Base-by-base conservation (phyloP, 2,797 vertebrate species). In the Trachurus trachurus region DNA sequence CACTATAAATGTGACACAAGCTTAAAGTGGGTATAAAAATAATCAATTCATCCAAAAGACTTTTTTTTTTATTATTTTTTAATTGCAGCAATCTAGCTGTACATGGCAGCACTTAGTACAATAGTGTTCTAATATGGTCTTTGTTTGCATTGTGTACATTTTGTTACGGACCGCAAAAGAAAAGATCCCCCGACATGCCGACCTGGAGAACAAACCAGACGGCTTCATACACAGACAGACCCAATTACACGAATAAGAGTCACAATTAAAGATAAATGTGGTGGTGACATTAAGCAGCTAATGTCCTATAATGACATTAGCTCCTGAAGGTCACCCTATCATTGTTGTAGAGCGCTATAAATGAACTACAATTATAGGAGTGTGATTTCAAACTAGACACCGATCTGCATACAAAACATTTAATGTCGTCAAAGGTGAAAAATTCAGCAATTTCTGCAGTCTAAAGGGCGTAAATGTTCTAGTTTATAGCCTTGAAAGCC, bases 281-380 rank as follows among this genome's bases (percentile, higher is more conserved):
- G 22, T 22, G 21, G 16, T 63, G 57, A 17, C 26, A 29, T 57
- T 56, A 34, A 56, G 21, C 34, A 54, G 22, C 13, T 50, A 57
- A 42, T 39, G 17, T 49, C 16, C 19, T 57, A 22, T 31, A 50
- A 57, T 65, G 26, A 57, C 44, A 44, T 62, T 22, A 57, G 59
- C 40, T 66, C 15, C 52, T 49, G 16, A 54, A 71, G 37, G 22
- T 74, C 71, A 74, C 19, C 6, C 45, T 70, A 22, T 52, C 6
- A 53, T 64, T 52, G 29, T 21, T 37, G 16, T 11, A 63, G 16
- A 58, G 12, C 6, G 5, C 37, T 29, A 42, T 44, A 26, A 37
- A 65, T 50, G 19, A 60, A 52, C 57, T 16, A 16, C 15, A 56
- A 56, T 21, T 31, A 56, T 31, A 31, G 17, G 29, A 37, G 13